Base-by-base conservation (phyloP, 1,140 invertebrate species). In the Spodoptera frugiperda region DNA sequence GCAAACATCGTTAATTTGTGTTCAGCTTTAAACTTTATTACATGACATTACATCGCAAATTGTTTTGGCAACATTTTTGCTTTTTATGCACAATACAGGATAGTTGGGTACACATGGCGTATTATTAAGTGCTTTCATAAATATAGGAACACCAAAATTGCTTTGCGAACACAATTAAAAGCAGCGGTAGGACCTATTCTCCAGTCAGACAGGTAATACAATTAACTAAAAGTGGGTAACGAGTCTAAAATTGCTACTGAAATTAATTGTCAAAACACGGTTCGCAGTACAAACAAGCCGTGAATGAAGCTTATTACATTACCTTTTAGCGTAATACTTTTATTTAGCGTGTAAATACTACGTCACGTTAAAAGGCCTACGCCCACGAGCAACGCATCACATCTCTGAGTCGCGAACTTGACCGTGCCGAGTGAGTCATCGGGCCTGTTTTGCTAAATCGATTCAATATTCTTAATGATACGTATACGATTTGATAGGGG, bases 351-450 rank as follows among this genome's bases (percentile, higher is more conserved):
- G 14, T 21, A 44, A 15, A 39, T 39, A 44, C 46, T 61, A 33
- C 55, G 71, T 73, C 54, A 70, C 44, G 48, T 59, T 10, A 39
- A 49, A 57, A 70, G 49, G 53, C 33, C 44, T 73, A 73, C 71
- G 71, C 71, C 71, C 71, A 73, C 71, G 55, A 59, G 54, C 15
- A 1, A 0, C 55, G 44, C 39, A 33, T 75, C 48, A 15, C 51
- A 17, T 53, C 51, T 63, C 59, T 11, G 15, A 33, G 59, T 44
- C 74, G 70, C 76, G 79, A 83, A 83, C 81, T 83, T 83, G 81
- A 83, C 79, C 81, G 81, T 19, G 48, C 8, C 55, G 12, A 17
- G 63, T 81, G 81, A 83, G 33, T 83, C 81, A 81, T 51, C 75
- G 55, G 25, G 54, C 77, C 78, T 75, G 81, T 83, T 80, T 57